These are phyloP conservation scores for Macrosoma leucophasiata DNA, from an alignment of 2,888 invertebrate species.

Conservation along the genomic window DNA sequence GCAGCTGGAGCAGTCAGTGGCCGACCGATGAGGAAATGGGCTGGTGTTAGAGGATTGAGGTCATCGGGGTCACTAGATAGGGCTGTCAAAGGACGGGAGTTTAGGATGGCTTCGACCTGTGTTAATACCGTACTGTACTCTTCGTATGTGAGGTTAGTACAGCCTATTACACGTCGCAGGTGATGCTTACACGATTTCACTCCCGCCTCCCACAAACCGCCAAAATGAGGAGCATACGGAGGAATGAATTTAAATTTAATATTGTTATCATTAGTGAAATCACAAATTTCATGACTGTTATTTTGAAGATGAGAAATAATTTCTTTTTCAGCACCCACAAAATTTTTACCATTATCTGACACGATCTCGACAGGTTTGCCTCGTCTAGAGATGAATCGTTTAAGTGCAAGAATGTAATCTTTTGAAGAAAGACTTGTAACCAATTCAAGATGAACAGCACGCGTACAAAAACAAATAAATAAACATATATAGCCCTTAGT, in stretches of 20 bases:
- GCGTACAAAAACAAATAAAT: constrained; percentile 4
- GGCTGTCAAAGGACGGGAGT: constrained; percentile 19
- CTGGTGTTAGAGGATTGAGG: constrained; percentile 12
- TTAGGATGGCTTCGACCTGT: constrained; percentile 18
- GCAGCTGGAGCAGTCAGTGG: constrained; percentile 4
- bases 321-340: constrained; percentile 2
- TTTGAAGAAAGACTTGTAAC: constrained; percentile 10
- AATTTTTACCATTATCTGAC: constrained; percentile 13
- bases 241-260: constrained; percentile 7
- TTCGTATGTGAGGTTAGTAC: constrained; percentile 9
- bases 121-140: constrained; percentile 13
- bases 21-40: constrained; percentile 11
- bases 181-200: constrained; percentile 9
- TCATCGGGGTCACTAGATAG: constrained; percentile 15
- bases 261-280: background rate
- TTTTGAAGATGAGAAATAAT: background rate
- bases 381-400: constrained; percentile 12
- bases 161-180: constrained; percentile 7
- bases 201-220: constrained; percentile 20
- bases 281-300: background rate
- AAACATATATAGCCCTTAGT: constrained; percentile 3
- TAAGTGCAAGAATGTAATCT: constrained; percentile 12
- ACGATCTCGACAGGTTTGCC: constrained; percentile 11
- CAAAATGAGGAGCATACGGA: constrained; percentile 18
- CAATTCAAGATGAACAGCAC: constrained; percentile 8